phyloP scores from a whole-genome alignment of 2,888 invertebrate genomes.

The Sthenelais limicola region DNA sequence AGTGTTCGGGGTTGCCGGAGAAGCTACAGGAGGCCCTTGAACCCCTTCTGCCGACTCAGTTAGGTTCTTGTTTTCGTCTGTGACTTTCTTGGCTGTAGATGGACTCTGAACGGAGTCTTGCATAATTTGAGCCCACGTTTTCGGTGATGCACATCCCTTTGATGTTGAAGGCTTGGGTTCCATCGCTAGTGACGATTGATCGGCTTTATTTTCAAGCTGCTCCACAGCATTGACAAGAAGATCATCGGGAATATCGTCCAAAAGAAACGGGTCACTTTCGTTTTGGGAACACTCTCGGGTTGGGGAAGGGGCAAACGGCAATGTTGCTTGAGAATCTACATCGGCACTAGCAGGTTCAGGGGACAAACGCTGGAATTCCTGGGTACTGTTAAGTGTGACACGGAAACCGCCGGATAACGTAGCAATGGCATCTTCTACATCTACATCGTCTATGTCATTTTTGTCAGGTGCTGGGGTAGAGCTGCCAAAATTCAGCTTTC shows the following conservation, averaged over 20 bases:
- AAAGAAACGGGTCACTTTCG: no score
- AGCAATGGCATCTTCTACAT: slow-evolving; percentile 22
- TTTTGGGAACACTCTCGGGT: no score
- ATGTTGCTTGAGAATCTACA: neutral
- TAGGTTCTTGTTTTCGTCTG: no score
- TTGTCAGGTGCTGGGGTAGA: slow-evolving; percentile 1
- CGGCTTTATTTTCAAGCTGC: slow-evolving; percentile 3
- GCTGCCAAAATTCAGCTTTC: slow-evolving; percentile 14
- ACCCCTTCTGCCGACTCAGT: no score
- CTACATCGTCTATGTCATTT: slow-evolving; percentile 10
- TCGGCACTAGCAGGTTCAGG: neutral
- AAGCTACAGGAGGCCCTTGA: no score
- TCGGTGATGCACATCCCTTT: neutral
- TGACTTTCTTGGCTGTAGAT: no score
- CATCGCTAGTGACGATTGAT: neutral
- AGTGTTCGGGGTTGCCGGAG: no score
- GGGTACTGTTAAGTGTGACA: slow-evolving; percentile 11
- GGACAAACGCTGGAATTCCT: slow-evolving; percentile 3
- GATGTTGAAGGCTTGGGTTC: neutral
- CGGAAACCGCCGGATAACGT: no score
- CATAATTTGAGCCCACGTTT: slow-evolving; percentile 1
- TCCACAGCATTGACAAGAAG: slow-evolving; percentile 18
- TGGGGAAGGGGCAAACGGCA: no score
- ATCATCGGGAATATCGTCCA: slow-evolving; percentile 10
- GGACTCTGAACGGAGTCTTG: no score